These are phyloP conservation scores for Anser cygnoides DNA, from an alignment of 2,113 vertebrate genomes.

Conservation along the genomic window DNA sequence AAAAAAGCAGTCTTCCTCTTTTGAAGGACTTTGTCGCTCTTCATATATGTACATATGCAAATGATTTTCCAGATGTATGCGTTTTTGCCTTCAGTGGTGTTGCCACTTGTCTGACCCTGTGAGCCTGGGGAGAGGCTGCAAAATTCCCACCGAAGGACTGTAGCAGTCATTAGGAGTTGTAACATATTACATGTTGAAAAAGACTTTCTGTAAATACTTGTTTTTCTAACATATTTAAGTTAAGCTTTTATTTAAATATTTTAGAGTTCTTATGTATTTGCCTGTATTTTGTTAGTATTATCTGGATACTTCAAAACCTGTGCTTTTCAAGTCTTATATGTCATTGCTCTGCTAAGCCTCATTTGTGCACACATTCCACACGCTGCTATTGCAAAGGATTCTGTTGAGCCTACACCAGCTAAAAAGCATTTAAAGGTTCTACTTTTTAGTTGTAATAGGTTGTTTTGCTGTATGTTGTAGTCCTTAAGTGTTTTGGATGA, in stretches of 20 bases:
- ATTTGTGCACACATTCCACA: fast-evolving
- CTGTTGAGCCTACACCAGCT: not conserved
- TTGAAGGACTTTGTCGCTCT: not conserved
- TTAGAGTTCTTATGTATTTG: not conserved
- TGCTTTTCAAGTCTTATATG: not conserved
- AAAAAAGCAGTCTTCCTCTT: not conserved
- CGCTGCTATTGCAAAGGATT: not conserved
- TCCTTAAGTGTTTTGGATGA: not conserved
- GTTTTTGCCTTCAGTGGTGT: not conserved
- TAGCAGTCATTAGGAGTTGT: not conserved
- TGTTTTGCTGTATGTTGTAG: not conserved
- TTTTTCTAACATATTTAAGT: not conserved
- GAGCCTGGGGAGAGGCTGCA: not conserved
- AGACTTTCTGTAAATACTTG: not conserved
- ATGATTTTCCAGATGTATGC: not conserved
- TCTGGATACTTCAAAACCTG: not conserved
- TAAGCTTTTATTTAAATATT: not conserved
- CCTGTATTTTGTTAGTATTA: not conserved
- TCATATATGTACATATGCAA: not conserved
- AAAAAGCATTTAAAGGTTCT: not conserved
- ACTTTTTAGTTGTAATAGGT: not conserved
- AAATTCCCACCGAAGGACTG: not conserved
- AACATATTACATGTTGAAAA: not conserved
- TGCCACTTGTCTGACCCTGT: not conserved
- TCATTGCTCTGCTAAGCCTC: not conserved